Base-by-base conservation (phyloP, 2,888 invertebrate species). In the Clunio marinus region DNA sequence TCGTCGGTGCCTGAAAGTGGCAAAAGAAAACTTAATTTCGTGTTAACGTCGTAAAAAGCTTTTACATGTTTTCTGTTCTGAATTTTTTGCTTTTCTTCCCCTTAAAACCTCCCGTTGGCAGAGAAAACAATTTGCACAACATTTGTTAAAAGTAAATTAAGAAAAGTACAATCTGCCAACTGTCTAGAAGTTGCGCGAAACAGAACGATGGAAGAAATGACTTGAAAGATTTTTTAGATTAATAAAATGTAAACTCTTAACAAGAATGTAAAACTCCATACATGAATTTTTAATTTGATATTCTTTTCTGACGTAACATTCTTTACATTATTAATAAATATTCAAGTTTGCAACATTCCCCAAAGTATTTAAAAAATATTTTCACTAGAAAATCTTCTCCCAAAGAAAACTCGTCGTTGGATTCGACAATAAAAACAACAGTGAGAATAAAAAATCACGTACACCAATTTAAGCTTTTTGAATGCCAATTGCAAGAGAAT, bases 141-240 rank as follows among this genome's bases (percentile, higher is more conserved):
- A 13, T 8, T 32, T 32, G 35, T 13, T 32, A 13, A 13, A 32
- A 32, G 51, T n/a, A 51, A 51, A 10, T 45, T 45, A 45, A n/a
- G n/a, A n/a, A 45, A 45, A 45, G 45, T 45, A 45, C 22, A 22
- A 51, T 51, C 51, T 51, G 51, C 51, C 51, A 51, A 51, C 51
- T 51, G 51, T 51, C 51, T 51, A 13, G 22, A 2, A 51, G 22
- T 17, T 51, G 51, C 51, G 51, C 5, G 51, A 51, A 20, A 13
- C 2, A 51, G n/a, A n/a, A n/a, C 51, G 51, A 22, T 8, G 51
- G 10, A 15, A 41, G 15, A 15, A 41, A n/a, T 5, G n/a, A 41
- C 2, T 15, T 3, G 15, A 15, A 41, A 41, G 32, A 41, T 41
- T 41, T 2, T n/a, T 41, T n/a, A n/a, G n/a, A n/a, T n/a, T n/a